A percentile compares a stretch with the other conserved stretches of the same genome.
phyloP scores from a whole-genome alignment of 2,888 invertebrate species.

The Pyrgus malvae region DNA sequence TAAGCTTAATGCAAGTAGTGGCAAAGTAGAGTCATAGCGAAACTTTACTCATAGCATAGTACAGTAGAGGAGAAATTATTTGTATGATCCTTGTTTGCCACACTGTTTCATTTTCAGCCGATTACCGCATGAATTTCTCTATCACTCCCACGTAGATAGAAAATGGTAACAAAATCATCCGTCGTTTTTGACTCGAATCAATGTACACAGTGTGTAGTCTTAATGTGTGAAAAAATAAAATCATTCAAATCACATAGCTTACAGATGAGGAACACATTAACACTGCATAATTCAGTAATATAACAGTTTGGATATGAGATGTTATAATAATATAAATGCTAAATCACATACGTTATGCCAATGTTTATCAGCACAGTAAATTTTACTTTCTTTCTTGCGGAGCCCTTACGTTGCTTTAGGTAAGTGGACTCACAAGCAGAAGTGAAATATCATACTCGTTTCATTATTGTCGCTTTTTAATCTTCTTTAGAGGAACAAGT shows the following conservation, averaged over 20 bases:
- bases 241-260: constrained; percentile 31
- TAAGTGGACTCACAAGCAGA: constrained; percentile 73
- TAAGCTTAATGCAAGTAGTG: constrained; percentile 72
- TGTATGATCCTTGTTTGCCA: constrained; percentile 66
- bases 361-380: constrained; percentile 77
- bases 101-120: constrained; percentile 64
- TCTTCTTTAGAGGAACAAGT: constrained; percentile 45
- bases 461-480: constrained; percentile 65
- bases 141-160: constrained; percentile 32
- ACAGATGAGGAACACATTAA: constrained; percentile 31
- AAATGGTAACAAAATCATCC: constrained; percentile 13
- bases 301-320: constrained; percentile 33
- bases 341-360: constrained; percentile 55
- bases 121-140: constrained; percentile 59
- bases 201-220: constrained; percentile 8
- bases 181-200: background rate
- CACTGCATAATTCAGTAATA: constrained; percentile 30
- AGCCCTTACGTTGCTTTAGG: constrained; percentile 81
- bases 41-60: constrained; percentile 76
- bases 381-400: constrained; percentile 81
- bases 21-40: constrained; percentile 81
- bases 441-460: constrained; percentile 53
- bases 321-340: constrained; percentile 57
- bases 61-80: constrained; percentile 49
- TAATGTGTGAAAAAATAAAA: constrained; percentile 14